Conservation (phyloP, 2,888 invertebrate species). For the Xestia sexstrigata region DNA sequence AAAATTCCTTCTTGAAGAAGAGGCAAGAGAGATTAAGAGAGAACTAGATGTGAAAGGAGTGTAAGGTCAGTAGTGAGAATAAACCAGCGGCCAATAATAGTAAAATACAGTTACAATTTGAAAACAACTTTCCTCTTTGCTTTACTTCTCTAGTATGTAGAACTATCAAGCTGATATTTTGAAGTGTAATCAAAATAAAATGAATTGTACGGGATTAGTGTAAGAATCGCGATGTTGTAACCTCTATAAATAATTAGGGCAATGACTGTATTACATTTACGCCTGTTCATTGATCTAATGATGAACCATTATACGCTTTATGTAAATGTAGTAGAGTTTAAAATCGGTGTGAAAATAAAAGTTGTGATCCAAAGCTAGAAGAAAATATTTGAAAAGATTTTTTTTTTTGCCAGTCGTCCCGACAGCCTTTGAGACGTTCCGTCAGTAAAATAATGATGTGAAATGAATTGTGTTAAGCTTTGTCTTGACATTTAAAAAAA, state of each 20-base stretch:
- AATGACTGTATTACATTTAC: slow-evolving; percentile 59
- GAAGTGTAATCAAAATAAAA: slow-evolving; percentile 34
- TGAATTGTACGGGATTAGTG: slow-evolving; percentile 32
- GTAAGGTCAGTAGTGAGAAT: no score
- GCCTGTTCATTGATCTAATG: slow-evolving; percentile 44
- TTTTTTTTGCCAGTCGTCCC: slow-evolving; percentile 40
- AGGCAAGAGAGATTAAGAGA: no score
- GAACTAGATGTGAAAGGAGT: no score
- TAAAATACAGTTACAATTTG: background rate
- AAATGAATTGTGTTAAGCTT: slow-evolving; percentile 34
- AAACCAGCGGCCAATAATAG: no score
- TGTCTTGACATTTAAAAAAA: slow-evolving; percentile 16
- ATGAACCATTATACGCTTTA: slow-evolving; percentile 41
- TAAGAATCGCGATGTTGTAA: slow-evolving; percentile 58
- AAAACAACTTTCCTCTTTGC: background rate
- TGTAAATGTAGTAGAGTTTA: slow-evolving; percentile 44
- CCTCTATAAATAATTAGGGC: slow-evolving; percentile 63
- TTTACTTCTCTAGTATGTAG: background rate
- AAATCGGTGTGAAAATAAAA: slow-evolving; percentile 21
- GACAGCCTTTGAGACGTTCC: slow-evolving; percentile 45
- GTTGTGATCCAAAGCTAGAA: slow-evolving; percentile 32
- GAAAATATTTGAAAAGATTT: slow-evolving; percentile 31
- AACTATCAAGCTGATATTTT: slow-evolving; percentile 1
- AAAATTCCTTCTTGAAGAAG: no score
- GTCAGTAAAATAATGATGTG: slow-evolving; percentile 45